phyloP scores from a whole-genome alignment of 2,888 invertebrate genomes.

The Hemaris fuciformis region DNA sequence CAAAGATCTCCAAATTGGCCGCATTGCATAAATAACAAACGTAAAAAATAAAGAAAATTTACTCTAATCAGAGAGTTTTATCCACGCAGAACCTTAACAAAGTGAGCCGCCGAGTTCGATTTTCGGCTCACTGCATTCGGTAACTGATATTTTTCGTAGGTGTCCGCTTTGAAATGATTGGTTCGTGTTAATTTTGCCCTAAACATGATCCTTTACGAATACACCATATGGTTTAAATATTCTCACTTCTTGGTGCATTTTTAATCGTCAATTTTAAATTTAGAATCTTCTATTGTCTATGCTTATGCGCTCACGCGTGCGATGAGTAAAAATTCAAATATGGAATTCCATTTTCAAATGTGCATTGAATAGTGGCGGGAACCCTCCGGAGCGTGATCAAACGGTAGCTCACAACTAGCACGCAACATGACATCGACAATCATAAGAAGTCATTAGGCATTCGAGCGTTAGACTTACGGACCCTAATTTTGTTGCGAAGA shows the following conservation, averaged over 20 bases:
- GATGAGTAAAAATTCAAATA: constrained; percentile 9
- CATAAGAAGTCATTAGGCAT: constrained; percentile 79
- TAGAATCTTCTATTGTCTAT: background rate
- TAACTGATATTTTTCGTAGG: constrained; percentile 7
- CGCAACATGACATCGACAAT: constrained; percentile 74
- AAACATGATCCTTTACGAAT: too few species aligned
- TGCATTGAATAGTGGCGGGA: constrained; percentile 38
- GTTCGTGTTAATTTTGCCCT: background rate
- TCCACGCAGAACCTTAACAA: background rate
- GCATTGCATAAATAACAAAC: background rate
- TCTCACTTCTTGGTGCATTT: background rate
- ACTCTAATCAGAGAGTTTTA: background rate
- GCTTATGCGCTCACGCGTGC: background rate
- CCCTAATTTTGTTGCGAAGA: constrained; percentile 67
- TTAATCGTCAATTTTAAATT: background rate
- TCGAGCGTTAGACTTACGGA: constrained; percentile 58
- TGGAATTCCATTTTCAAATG: constrained; percentile 8
- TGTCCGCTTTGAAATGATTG: background rate
- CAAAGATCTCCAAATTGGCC: too few species aligned
- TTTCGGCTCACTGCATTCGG: background rate
- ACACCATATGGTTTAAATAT: too few species aligned
- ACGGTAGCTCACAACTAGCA: constrained; percentile 59
- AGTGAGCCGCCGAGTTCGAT: background rate
- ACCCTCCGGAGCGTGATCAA: constrained; percentile 58
- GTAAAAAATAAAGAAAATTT: background rate